Evolutionary conservation across 2,797 vertebrate genomes (phyloP).

Genomic region (Clarias fuscus): DNA sequence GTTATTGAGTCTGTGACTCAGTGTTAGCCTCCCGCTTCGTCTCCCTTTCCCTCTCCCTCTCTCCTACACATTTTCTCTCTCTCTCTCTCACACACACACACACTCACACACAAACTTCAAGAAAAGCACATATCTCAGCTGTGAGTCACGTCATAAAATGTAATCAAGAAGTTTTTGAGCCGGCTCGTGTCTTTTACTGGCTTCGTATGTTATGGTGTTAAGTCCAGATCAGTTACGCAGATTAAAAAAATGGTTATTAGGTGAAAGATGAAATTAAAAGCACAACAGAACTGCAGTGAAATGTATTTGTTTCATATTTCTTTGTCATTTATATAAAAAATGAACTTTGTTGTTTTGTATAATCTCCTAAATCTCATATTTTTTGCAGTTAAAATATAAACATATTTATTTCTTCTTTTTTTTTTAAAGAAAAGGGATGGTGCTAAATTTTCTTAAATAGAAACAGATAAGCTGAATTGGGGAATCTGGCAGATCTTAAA

Average conservation of each 20-base stretch:
- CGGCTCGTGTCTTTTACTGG: constrained; percentile 63
- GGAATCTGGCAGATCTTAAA: constrained; percentile 28
- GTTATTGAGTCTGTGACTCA: constrained; percentile 34
- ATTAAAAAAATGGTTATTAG: neutral
- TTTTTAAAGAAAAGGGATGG: neutral
- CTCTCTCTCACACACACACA: neutral
- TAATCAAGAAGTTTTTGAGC: constrained; percentile 67
- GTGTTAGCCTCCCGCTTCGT: constrained; percentile 41
- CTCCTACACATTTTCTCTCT: constrained; percentile 4
- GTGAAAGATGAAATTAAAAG: constrained; percentile 4
- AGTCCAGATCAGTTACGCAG: neutral
- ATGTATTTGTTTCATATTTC: neutral
- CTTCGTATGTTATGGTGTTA: constrained; percentile 10
- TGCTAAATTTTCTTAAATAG: constrained; percentile 36
- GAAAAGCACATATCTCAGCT: constrained; percentile 66
- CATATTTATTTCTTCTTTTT: neutral
- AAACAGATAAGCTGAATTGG: constrained; percentile 35
- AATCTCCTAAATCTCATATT: constrained; percentile 16
- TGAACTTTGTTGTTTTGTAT: constrained; percentile 4
- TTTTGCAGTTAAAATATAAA: constrained; percentile 13
- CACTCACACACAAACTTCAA: constrained; percentile 21
- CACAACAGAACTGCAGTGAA: neutral
- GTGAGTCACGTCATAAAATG: constrained; percentile 68
- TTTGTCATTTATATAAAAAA: constrained; percentile 18
- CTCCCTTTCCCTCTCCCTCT: neutral